phyloP scores from a whole-genome alignment of 2,797 vertebrate genomes.

The Eurystomus glaucurus region DNA sequence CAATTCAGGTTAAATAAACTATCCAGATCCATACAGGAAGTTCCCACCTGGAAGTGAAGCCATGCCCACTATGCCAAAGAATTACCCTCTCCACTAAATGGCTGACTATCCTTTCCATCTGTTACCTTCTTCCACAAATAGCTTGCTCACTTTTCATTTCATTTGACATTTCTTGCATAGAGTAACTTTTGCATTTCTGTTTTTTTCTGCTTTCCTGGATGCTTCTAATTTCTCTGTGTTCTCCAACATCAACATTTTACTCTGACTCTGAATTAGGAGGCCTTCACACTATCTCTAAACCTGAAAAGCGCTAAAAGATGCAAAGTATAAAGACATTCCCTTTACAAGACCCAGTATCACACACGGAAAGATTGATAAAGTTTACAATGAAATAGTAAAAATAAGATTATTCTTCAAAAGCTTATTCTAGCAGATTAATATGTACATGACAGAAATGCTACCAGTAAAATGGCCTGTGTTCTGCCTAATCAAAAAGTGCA shows the following conservation, averaged over 20 bases:
- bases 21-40: not conserved
- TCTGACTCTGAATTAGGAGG: not conserved
- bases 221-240: not conserved
- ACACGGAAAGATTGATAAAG: not conserved
- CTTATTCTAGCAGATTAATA: not conserved
- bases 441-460: not conserved
- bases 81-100: not conserved
- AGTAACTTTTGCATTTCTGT: not conserved
- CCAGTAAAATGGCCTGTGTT: not conserved
- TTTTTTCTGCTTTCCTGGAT: not conserved
- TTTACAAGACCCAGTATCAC: not conserved
- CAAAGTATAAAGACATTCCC: not conserved
- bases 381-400: not conserved
- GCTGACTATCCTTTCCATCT: not conserved
- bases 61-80: not conserved
- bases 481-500: not conserved
- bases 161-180: not conserved
- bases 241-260: not conserved
- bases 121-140: not conserved
- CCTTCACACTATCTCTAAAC: not conserved
- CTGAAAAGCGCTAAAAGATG: not conserved
- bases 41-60: not conserved
- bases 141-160: not conserved
- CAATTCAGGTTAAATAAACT: not conserved
- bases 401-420: not conserved